phyloP scores from a whole-genome alignment of 2,888 invertebrate genomes.

The Drosophila putrida region DNA sequence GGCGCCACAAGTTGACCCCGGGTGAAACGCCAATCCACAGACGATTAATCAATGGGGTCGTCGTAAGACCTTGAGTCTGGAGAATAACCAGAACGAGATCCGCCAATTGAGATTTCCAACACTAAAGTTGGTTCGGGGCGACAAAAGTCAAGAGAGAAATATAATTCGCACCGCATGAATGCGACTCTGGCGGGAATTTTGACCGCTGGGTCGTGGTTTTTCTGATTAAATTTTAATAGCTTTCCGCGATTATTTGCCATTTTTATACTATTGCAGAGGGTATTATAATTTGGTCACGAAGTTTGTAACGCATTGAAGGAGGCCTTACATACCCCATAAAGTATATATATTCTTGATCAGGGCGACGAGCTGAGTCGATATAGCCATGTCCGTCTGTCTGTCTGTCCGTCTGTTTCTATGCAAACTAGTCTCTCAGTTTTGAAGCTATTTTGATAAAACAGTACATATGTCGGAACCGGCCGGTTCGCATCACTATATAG shows the following conservation, averaged over 20 bases:
- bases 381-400: too few relatives aligned
- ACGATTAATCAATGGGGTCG: constrained; percentile 68
- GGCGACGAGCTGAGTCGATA: too few relatives aligned
- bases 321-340: too few relatives aligned
- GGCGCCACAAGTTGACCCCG: constrained; percentile 58
- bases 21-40: constrained; percentile 42
- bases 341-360: too few relatives aligned
- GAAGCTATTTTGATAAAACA: too few relatives aligned
- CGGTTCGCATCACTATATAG: too few relatives aligned
- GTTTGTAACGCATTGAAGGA: too few relatives aligned
- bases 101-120: neutral
- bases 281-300: too few relatives aligned
- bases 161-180: constrained; percentile 40
- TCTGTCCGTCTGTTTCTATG: too few relatives aligned
- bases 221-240: constrained; percentile 78
- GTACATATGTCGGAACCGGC: too few relatives aligned
- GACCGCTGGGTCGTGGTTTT: constrained; percentile 75
- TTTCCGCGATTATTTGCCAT: constrained; percentile 70
- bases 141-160: constrained; percentile 30
- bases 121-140: neutral
- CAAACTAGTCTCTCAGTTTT: too few relatives aligned
- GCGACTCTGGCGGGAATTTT: constrained; percentile 66
- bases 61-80: constrained; percentile 25
- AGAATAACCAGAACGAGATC: neutral
- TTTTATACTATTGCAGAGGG: too few relatives aligned